Conservation (phyloP, 2,888 invertebrate species). For the Onthophagus sagittarius region DNA sequence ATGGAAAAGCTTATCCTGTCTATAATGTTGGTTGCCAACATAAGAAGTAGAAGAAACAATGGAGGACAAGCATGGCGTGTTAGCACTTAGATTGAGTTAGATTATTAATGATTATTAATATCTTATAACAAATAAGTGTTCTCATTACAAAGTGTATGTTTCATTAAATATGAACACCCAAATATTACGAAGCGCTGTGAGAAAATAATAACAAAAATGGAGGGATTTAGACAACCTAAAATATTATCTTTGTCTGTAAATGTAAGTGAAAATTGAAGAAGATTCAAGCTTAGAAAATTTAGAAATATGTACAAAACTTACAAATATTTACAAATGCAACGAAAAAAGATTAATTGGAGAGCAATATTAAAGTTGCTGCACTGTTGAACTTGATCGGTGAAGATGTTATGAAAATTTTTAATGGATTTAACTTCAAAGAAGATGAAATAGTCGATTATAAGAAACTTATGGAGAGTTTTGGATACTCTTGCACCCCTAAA, state of each 20-base stretch:
- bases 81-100: too few species aligned
- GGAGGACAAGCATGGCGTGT: too few species aligned
- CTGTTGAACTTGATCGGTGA: constrained; percentile 24
- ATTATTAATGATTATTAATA: too few species aligned
- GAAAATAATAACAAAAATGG: too few species aligned
- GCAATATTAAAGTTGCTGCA: constrained; percentile 20
- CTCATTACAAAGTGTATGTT: too few species aligned
- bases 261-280: constrained; percentile 22
- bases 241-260: constrained; percentile 22
- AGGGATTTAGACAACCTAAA: constrained; percentile 8
- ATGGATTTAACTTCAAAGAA: constrained; percentile 22
- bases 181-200: too few species aligned
- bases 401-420: constrained; percentile 22
- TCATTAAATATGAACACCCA: too few species aligned
- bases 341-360: constrained; percentile 10
- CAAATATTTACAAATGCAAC: constrained; percentile 22
- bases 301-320: constrained; percentile 20
- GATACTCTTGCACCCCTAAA: constrained; percentile 35
- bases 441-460: constrained; percentile 19
- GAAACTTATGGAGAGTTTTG: constrained; percentile 19
- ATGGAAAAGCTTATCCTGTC: too few species aligned
- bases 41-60: too few species aligned
- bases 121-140: too few species aligned
- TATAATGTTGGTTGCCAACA: too few species aligned
- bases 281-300: too few species aligned